Percentiles rank a stretch among this genome's conserved stretches.
phyloP scores from a whole-genome alignment of 2,888 invertebrate genomes.

The Drosophila vallismaia region DNA sequence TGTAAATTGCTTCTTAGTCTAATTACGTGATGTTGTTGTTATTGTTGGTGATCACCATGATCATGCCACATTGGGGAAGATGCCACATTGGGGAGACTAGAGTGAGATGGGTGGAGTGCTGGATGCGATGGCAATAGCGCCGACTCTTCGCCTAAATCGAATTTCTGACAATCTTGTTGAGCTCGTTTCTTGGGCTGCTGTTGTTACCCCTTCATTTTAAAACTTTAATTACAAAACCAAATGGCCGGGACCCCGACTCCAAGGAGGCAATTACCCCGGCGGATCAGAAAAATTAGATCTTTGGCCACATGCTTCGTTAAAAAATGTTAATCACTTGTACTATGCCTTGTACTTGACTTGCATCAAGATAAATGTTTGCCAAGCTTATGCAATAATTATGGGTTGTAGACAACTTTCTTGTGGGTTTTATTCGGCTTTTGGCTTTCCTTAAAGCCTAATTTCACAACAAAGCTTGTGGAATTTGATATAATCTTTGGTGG shows the following conservation, averaged over 20 bases:
- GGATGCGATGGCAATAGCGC: neutral
- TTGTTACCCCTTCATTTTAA: slow-evolving; percentile 64
- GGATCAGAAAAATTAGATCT: slow-evolving; percentile 54
- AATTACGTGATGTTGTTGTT: slow-evolving; percentile 65
- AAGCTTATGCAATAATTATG: slow-evolving; percentile 14
- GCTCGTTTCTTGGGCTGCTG: slow-evolving; percentile 22
- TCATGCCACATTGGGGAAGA: slow-evolving; percentile 63
- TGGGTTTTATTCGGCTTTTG: neutral
- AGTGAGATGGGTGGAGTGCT: slow-evolving; percentile 1
- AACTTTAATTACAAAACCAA: slow-evolving; percentile 77
- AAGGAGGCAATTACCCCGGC: slow-evolving; percentile 61
- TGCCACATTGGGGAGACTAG: slow-evolving; percentile 10
- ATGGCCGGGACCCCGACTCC: slow-evolving; percentile 31
- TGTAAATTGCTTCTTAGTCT: slow-evolving; percentile 79
- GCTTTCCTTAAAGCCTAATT: neutral
- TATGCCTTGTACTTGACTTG: slow-evolving; percentile 14
- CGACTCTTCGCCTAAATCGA: slow-evolving; percentile 47
- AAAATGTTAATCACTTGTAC: slow-evolving; percentile 42
- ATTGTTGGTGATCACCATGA: slow-evolving; percentile 59
- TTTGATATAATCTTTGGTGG: neutral
- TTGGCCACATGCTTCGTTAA: slow-evolving; percentile 34
- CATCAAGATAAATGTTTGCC: slow-evolving; percentile 30
- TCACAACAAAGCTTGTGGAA: too few relatives aligned
- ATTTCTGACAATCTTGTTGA: slow-evolving; percentile 19
- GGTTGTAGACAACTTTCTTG: neutral